Base-by-base conservation (phyloP, 37 sponge, comb jelly and placozoan species). In the Agelas oroides region DNA sequence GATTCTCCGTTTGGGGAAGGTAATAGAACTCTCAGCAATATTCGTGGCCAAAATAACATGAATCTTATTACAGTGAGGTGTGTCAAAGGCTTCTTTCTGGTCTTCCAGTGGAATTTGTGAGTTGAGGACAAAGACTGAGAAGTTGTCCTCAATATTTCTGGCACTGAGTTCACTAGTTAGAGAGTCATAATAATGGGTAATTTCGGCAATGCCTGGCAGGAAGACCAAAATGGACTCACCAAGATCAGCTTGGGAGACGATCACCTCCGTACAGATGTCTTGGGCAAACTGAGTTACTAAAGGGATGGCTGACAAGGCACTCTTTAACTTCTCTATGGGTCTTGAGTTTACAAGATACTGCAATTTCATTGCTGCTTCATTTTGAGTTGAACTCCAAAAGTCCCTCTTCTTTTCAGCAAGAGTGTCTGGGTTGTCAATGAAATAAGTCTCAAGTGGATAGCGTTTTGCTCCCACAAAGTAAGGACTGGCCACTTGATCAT, bases 21-120 rank as follows among this genome's bases (percentile, higher is more conserved):
- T 93, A 56, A 93, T 35, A 18, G 94, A 93, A 32, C 94, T 93
- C 81, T 93, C 94, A 19, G 90, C 94, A 36, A 93, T 86, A 55
- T 88, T 82, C 1, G 94, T 93, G 54, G 94, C 85, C 27, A 93
- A 78, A 17, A 93, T 78, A 13, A 93, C 75, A 52, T 93, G 87
- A 8, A 69, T 74, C 37, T 23, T 65, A 28, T 86, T 66, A 14
- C 67, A 31, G 15, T 84, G 78, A 0, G 94, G 94, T 27, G 59
- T 67, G 23, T 20, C 17, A 41, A 89, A 73, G 6, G 71, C 87
- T 19, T 78, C 86, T 41, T 70, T 75, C 79, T 93, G 94, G 46
- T 89, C 94, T n/a, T 84, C 86, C 31, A 89, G 23, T 0, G 94
- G 91, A 5, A 93, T 75, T 56, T 89, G 91, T 19, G 94, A 93